Evolutionary conservation across 2,113 vertebrate species (phyloP).

Genomic region (Ophiodon elongatus): DNA sequence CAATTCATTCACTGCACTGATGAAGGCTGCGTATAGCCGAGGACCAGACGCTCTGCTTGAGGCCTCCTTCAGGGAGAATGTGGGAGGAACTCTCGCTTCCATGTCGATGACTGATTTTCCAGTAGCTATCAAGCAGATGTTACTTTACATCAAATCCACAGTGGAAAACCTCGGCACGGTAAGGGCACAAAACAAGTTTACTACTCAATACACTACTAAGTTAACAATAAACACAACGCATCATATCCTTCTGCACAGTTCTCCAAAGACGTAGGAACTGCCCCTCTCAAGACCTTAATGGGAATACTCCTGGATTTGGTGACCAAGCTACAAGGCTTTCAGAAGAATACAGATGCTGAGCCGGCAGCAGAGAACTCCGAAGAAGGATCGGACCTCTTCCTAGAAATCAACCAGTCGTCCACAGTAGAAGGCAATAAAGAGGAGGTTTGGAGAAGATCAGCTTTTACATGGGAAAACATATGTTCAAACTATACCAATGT

Average conservation of each 20-base stretch:
- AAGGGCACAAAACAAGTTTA: constrained; percentile 28
- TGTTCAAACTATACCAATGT: not conserved
- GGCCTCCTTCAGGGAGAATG: constrained; percentile 61
- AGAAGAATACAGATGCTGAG: constrained; percentile 43
- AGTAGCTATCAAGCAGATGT: constrained; percentile 85
- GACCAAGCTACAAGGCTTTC: constrained; percentile 67
- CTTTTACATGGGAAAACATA: not conserved
- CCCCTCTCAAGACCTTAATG: constrained; percentile 80
- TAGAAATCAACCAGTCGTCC: constrained; percentile 77
- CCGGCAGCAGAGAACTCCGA: constrained; percentile 26
- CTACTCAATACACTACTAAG: not conserved
- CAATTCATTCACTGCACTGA: constrained; percentile 75
- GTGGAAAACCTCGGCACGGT: constrained; percentile 89
- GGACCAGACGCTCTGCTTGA: constrained; percentile 56
- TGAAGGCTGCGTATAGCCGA: constrained; percentile 84
- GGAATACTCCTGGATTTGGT: constrained; percentile 84
- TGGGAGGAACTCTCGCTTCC: constrained; percentile 71
- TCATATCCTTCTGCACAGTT: constrained; percentile 55
- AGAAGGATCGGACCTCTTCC: constrained; percentile 81
- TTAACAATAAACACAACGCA: not conserved
- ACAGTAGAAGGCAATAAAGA: constrained; percentile 58
- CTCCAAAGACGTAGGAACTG: constrained; percentile 76
- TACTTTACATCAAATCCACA: constrained; percentile 89
- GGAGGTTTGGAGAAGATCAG: constrained; percentile 61
- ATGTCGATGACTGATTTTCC: constrained; percentile 77